A percentile compares a stretch with the other conserved stretches of the same genome.
These are phyloP conservation scores for Rhipidura dahli DNA, from an alignment of 2,113 vertebrate species.

Conservation along the genomic window DNA sequence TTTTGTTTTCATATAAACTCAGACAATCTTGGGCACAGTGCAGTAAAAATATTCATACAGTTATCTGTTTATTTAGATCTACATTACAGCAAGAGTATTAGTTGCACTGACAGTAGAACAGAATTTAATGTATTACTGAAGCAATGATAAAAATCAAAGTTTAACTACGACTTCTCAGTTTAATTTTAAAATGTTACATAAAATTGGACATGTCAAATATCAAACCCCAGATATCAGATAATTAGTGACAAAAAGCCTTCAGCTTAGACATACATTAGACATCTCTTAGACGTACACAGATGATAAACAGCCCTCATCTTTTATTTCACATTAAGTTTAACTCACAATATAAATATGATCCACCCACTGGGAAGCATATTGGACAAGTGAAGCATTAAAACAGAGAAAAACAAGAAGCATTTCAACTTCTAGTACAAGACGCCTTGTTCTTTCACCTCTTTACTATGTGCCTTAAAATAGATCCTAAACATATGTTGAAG, in stretches of 20 bases:
- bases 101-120: not conserved
- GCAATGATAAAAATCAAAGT: not conserved
- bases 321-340: not conserved
- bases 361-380: not conserved
- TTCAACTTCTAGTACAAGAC: not conserved
- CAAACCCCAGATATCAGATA: not conserved
- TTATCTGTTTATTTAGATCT: not conserved
- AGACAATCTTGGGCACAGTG: not conserved
- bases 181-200: not conserved
- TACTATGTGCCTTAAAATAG: not conserved
- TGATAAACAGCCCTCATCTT: not conserved
- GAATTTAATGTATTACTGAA: not conserved
- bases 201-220: not conserved
- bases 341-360: not conserved
- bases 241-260: not conserved
- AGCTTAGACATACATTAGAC: not conserved
- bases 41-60: not conserved
- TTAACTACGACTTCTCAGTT: not conserved
- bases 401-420: not conserved
- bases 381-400: not conserved
- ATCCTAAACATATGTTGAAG: not conserved
- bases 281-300: not conserved
- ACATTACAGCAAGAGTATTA: not conserved
- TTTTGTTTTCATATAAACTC: not conserved
- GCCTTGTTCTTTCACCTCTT: not conserved